Conservation (phyloP, 2,113 vertebrate genomes). For the Cynopterus brachyotis region DNA sequence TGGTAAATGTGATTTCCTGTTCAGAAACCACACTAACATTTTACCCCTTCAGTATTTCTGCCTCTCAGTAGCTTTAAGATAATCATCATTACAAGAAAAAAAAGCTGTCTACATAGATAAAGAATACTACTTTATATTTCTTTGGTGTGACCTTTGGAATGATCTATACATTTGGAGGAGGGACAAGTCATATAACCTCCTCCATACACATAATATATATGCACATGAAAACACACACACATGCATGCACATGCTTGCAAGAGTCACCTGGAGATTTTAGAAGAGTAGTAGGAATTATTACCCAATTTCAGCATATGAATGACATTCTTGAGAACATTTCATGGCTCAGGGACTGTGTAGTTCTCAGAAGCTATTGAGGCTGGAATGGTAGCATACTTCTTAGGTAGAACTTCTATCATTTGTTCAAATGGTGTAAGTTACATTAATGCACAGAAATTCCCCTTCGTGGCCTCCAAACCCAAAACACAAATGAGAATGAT, state of each 20-base stretch:
- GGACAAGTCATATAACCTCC: background rate
- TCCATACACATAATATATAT: background rate
- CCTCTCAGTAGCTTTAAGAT: background rate
- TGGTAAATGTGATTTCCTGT: slow-evolving; percentile 83
- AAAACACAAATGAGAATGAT: background rate
- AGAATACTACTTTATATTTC: background rate
- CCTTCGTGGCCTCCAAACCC: background rate
- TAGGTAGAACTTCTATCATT: background rate
- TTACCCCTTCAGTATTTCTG: slow-evolving; percentile 10
- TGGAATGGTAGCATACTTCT: background rate
- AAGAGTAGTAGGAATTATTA: background rate
- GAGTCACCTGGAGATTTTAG: background rate
- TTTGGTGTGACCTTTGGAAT: background rate
- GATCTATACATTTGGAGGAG: background rate
- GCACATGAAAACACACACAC: background rate
- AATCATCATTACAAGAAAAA: background rate
- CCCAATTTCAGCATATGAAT: background rate
- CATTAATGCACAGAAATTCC: background rate
- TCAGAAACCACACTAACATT: slow-evolving; percentile 69
- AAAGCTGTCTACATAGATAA: background rate
- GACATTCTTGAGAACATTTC: background rate
- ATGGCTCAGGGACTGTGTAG: background rate
- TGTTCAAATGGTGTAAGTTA: background rate
- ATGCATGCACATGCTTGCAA: accelerated
- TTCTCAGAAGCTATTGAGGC: background rate